Base-by-base conservation (phyloP, 2,797 vertebrate genomes). In the Jordanella pulchra region DNA sequence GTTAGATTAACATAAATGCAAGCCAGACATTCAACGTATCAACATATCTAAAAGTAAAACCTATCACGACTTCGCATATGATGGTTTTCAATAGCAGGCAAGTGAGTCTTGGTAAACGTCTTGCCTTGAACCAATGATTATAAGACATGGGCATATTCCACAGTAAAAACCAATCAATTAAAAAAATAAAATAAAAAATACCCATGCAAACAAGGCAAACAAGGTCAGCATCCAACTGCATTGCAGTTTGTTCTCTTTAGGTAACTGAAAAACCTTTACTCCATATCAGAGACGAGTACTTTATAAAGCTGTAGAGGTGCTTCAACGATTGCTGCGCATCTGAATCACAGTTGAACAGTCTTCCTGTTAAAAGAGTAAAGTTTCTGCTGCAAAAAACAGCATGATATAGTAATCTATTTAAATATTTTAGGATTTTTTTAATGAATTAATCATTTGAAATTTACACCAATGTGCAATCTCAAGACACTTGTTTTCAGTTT, bases 251-350 rank as follows among this genome's bases (percentile, higher is more conserved):
- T 74, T 73, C 32, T 86, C 87, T 88, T 86, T 88, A 77, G 84
- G 80, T 71, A 69, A 83, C 78, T 68, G 25, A 77, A 84, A 75
- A 1, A 60, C 0, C 55, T 68, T 39, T 58, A 68, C 2, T 56
- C 53, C 71, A 75, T 56, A 75, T 21, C 50, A 48, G 42, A 21
- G 83, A 79, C 50, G 23, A 56, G 64, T 42, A 51, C 73, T 81
- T 71, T 72, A 71, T 70, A 58, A 79, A 75, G 67, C 67, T 71
- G 80, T 72, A 81, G 84, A 76, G 88, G 83, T 82, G 81, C 82
- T 47, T 71, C 67, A 76, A 82, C 70, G 65, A 78, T 67, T 47
- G 72, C 85, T 83, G 83, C 88, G 90, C 86, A 84, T 79, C 73
- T 11, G 35, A 75, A 71, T 45, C 44, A 3, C 71, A 75, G 12